Percentiles rank a stretch among this genome's conserved stretches.
Conservation (phyloP, 2,113 vertebrate species). For the Elachura formosa region DNA sequence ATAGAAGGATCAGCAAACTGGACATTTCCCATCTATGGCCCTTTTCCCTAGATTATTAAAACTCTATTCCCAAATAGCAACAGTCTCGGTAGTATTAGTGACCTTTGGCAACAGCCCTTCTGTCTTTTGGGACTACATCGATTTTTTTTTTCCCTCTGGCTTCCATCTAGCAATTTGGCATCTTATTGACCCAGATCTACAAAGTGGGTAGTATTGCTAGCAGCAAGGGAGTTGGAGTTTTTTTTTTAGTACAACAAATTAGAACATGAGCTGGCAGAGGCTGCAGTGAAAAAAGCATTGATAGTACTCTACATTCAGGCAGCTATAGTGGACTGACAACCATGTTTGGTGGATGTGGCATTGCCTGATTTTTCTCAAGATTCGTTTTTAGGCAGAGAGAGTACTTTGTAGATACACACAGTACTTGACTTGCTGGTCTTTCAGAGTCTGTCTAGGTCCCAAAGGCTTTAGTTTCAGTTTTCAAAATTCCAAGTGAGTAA, state of each 20-base stretch:
- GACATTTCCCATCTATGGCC: neutral
- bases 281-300: neutral
- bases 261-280: neutral
- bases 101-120: slow-evolving; percentile 15
- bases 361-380: neutral
- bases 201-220: neutral
- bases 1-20: neutral
- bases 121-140: neutral
- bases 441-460: neutral
- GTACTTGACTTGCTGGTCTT: neutral
- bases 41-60: neutral
- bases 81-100: neutral
- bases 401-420: neutral
- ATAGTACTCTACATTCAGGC: neutral
- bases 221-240: neutral
- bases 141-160: neutral
- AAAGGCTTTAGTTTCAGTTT: neutral
- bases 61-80: slow-evolving; percentile 9
- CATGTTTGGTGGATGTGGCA: fast-evolving
- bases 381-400: neutral
- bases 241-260: slow-evolving; percentile 31
- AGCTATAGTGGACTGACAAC: neutral
- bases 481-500: neutral
- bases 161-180: neutral
- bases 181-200: slow-evolving; percentile 2